Evolutionary conservation across 1,140 invertebrate species (phyloP), one percentile per base, ranked within the genome.

Genomic region (Drosophila nebulosa): DNA sequence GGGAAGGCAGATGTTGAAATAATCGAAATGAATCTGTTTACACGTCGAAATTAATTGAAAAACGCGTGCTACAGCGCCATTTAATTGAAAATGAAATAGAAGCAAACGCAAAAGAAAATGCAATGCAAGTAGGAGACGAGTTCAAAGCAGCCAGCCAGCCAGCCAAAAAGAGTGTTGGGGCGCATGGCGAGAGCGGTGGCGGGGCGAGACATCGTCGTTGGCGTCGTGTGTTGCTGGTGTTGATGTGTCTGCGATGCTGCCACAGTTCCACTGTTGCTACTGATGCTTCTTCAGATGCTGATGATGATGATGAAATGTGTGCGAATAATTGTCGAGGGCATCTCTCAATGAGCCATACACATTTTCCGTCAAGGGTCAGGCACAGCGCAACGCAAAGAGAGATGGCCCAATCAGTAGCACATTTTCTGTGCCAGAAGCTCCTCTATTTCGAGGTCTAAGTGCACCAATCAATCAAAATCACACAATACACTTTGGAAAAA

Each of bases 21-120:
- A 90, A 86, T 90, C 80, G 84, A 90, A 90, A 90, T 90, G 80
- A 90, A 90, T 90, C 89, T 90, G 89, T 90, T 90, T 90, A 90
- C 89, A 90, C 89, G 84, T 88, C 66, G 27, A 83, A 90, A 79
- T 88, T 81, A 90, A 89, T 89, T 89, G 89, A 90, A 90, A 90
- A 90, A 66, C 69, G 85, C 68, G 65, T 74, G 71, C 73, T 21
- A 61, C 84, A 84, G 85, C 84, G 84, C 85, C 85, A 85, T 89
- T 89, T 89, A 89, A 89, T 89, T 89, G 79, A 89, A 88, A 77
- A 74, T 78, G 83, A 79, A 88, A 85, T 78, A 69, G 76, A 77
- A 67, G 56, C 46, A 62, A 32, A 62, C 18, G 35, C 59, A 24
- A 50, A 22, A 46, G 42, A 62, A 62, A 62, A 42, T 59, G 62